Conservation (phyloP, 2,888 invertebrate species). For the Cordilura impudica region DNA sequence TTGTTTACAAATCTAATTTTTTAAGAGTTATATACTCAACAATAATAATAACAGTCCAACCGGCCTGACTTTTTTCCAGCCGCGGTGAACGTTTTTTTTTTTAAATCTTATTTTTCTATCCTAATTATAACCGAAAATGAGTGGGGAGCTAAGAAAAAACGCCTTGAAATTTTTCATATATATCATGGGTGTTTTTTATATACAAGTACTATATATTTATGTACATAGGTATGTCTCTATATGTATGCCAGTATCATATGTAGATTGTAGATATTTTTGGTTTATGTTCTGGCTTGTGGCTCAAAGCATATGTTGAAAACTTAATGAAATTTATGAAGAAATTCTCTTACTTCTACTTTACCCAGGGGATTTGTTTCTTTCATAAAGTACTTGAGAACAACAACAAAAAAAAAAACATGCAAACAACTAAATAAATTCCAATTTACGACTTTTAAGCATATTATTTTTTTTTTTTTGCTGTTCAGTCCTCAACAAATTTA, state of each 20-base stretch:
- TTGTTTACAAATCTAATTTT: too few species aligned
- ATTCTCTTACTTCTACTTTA: slow-evolving; percentile 7
- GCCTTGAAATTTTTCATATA: too few species aligned
- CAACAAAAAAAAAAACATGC: slow-evolving; percentile 1
- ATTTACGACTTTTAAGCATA: slow-evolving; percentile 13
- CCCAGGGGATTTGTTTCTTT: slow-evolving; percentile 25
- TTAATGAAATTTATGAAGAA: slow-evolving; percentile 42
- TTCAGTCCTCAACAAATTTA: background rate
- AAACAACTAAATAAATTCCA: slow-evolving; percentile 7
- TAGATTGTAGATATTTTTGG: background rate
- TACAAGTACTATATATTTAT: background rate
- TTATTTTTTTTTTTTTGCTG: background rate
- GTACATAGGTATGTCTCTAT: background rate
- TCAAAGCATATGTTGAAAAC: slow-evolving; percentile 39
- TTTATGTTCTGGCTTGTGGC: slow-evolving; percentile 9
- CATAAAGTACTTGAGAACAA: background rate
- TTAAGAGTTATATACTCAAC: too few species aligned
- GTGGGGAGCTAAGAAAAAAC: too few species aligned
- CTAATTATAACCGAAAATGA: too few species aligned
- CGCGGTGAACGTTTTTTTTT: too few species aligned
- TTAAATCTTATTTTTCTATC: too few species aligned
- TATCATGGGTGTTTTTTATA: too few species aligned
- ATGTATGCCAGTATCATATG: background rate
- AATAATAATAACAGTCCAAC: too few species aligned
- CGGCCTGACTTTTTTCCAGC: too few species aligned